Percentiles rank a stretch among this genome's conserved stretches.
phyloP scores from a whole-genome alignment of 2,797 vertebrate genomes.

The Pseudopleuronectes americanus region DNA sequence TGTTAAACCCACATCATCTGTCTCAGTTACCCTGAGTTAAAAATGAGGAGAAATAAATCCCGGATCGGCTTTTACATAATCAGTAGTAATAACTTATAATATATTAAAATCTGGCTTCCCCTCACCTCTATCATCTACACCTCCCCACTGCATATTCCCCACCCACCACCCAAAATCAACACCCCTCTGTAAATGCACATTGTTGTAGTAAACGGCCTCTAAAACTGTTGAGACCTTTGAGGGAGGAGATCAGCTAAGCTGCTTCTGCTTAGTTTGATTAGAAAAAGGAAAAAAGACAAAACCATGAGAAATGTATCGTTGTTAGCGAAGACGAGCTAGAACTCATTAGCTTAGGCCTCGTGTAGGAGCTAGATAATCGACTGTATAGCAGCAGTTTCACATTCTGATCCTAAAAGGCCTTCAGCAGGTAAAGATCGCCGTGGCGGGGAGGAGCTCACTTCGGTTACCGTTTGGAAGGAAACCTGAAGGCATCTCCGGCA shows the following conservation, averaged over 20 bases:
- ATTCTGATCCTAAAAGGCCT: conserved; percentile 72
- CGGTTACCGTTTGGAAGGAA: conserved; percentile 28
- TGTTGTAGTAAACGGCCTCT: conserved; percentile 73
- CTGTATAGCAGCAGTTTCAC: conserved; percentile 78
- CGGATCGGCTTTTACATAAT: conserved; percentile 78
- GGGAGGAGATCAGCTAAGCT: conserved; percentile 54
- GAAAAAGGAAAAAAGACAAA: conserved; percentile 37
- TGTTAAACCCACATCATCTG: conserved; percentile 73
- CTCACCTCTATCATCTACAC: conserved; percentile 59
- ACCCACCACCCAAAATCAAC: conserved; percentile 54
- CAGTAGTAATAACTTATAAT: conserved; percentile 82
- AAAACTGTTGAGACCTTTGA: conserved; percentile 66
- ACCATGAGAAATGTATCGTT: conserved; percentile 56
- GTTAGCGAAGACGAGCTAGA: conserved; percentile 56
- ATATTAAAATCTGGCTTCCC: conserved; percentile 81
- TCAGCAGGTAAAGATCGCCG: conserved; percentile 47
- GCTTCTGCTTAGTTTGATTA: conserved; percentile 65
- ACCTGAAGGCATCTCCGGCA: conserved; percentile 47
- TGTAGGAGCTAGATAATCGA: conserved; percentile 53
- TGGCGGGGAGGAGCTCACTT: conserved; percentile 36
- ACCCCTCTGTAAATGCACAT: conserved; percentile 77
- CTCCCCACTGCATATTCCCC: conserved; percentile 70
- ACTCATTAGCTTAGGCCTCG: conserved; percentile 41
- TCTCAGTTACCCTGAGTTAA: conserved; percentile 87
- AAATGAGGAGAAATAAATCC: conserved; percentile 77